A percentile compares a stretch with the other conserved stretches of the same genome.
Conservation (phyloP, 30 jellyfish, hydroid and myxozoan genomes). For the Hydra vulgaris region DNA sequence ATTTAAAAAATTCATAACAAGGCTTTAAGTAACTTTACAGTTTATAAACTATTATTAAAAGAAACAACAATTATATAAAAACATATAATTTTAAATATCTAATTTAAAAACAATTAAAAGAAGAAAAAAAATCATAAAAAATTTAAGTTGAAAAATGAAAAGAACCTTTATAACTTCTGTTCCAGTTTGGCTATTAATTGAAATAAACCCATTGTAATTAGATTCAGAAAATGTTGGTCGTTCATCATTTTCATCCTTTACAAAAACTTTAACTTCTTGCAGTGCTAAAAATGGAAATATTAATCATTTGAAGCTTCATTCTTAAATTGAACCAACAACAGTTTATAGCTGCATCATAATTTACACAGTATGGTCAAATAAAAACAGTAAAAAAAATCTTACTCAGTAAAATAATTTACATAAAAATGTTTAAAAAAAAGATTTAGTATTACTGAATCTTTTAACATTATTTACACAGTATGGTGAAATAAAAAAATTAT, state of each 20-base stretch:
- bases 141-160: not conserved
- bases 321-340: conserved; percentile 7
- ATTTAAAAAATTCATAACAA: too few species aligned
- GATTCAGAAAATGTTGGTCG: conserved; percentile 76
- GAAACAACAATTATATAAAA: too few species aligned
- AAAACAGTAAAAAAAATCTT: not conserved
- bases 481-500: too few species aligned
- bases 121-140: not conserved
- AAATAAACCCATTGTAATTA: conserved; percentile 44
- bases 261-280: conserved; percentile 58
- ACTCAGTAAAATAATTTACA: conserved; percentile 2
- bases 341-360: not conserved
- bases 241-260: conserved; percentile 69
- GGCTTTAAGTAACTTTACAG: too few species aligned
- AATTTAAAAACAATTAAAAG: too few species aligned
- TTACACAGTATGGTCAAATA: not conserved
- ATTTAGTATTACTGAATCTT: too few species aligned
- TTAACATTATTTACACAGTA: too few species aligned
- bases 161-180: conserved; percentile 18
- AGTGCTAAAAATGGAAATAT: conserved; percentile 39
- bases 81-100: too few species aligned
- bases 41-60: too few species aligned
- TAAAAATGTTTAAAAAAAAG: too few species aligned
- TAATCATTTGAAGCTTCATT: not conserved
- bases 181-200: conserved; percentile 52